Evolutionary conservation across 2,888 invertebrate species (phyloP), one percentile per base, ranked within the genome.

Genomic region (Tyria jacobaeae): DNA sequence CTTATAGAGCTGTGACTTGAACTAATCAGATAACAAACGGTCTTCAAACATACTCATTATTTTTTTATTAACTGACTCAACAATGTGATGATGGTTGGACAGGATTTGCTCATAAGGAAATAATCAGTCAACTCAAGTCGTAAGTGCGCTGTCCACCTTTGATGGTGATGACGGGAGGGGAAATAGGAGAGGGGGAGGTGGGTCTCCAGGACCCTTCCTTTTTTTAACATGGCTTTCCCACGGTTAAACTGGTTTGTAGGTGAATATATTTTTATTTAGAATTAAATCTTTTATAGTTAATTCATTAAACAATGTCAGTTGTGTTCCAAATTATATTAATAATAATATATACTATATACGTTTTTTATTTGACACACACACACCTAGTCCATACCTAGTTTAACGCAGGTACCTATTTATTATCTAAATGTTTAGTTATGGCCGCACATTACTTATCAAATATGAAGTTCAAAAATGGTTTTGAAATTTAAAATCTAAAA

Each of bases 61-160:
- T 24, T 21, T 52, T 14, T 27, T 10, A 57, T 57, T 57, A 50
- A 39, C 57, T 35, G 49, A 57, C 25, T 47, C 39, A 27, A 39
- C 21, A 35, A 0, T 34, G 3, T 21, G 5, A 51, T 15, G 7
- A 17, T 34, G 41, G 44, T 34, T 52, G 39, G 25, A 31, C 25
- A 57, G 17, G 14, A 47, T 57, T 53, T 60, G 17, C 47, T 25
- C 58, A 67, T 27, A 39, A 5, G 15, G 6, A 15, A 37, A 15
- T 15, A 37, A 6, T 39, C 4, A n/a, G 7, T n/a, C n/a, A n/a
- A n/a, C n/a, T n/a, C n/a, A n/a, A n/a, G n/a, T n/a, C n/a, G n/a
- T n/a, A n/a, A n/a, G n/a, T n/a, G n/a, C n/a, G n/a, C n/a, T n/a
- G n/a, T n/a, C n/a, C n/a, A n/a, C n/a, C n/a, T n/a, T n/a, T n/a